Conservation (phyloP, 2,797 vertebrate genomes). For the Chaenodraco wilsoni region DNA sequence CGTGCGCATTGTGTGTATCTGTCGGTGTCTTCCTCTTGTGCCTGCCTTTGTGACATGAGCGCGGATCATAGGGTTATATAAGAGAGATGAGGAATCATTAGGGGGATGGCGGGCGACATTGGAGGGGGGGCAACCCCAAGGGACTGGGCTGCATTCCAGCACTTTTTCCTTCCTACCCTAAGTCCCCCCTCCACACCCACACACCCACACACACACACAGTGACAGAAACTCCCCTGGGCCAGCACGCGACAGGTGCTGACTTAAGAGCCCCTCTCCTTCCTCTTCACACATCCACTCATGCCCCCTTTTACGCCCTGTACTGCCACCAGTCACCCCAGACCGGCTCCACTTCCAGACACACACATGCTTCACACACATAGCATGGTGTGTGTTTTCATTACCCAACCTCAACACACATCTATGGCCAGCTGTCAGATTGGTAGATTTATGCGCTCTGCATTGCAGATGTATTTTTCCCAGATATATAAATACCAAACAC, state of each 20-base stretch:
- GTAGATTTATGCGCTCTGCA: constrained; percentile 78
- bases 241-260: constrained; percentile 82
- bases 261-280: constrained; percentile 73
- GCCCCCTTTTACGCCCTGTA: constrained; percentile 58
- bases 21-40: constrained; percentile 38
- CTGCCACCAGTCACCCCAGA: constrained; percentile 40
- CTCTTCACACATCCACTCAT: constrained; percentile 65
- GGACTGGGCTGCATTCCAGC: constrained; percentile 72
- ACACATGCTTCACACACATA: constrained; percentile 19
- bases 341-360: constrained; percentile 21
- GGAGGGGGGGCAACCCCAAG: constrained; percentile 45
- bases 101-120: constrained; percentile 33
- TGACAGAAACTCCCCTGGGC: constrained; percentile 55
- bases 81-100: constrained; percentile 64
- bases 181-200: constrained; percentile 18
- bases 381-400: constrained; percentile 17
- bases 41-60: constrained; percentile 34
- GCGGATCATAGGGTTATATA: constrained; percentile 56
- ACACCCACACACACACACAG: constrained; percentile 26
- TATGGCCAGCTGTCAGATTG: constrained; percentile 71
- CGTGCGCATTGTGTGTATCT: constrained; percentile 26
- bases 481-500: constrained; percentile 18
- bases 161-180: constrained; percentile 44
- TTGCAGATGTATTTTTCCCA: constrained; percentile 66
- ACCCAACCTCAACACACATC: constrained; percentile 28